Evolutionary conservation across 2,888 invertebrate genomes (phyloP).

Genomic region (Sarcophaga caerulescens): DNA sequence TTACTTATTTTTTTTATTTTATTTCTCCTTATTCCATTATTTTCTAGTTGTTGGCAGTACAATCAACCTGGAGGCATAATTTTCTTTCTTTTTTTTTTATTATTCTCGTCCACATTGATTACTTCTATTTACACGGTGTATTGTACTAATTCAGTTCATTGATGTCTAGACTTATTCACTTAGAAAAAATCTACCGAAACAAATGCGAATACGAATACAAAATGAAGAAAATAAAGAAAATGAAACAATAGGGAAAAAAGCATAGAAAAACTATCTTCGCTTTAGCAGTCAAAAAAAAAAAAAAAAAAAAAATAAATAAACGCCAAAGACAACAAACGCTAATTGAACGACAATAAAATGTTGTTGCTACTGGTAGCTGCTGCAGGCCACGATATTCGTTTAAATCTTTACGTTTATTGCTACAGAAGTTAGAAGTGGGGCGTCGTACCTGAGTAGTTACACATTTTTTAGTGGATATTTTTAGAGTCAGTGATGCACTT

Average conservation of each 20-base stretch:
- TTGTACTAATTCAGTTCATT: constrained; percentile 52
- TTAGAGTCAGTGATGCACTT: constrained; percentile 46
- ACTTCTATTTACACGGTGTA: not conserved
- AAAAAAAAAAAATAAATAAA: no score
- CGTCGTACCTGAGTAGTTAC: not conserved
- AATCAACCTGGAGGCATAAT: constrained; percentile 15
- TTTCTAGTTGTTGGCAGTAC: not conserved
- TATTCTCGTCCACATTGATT: not conserved
- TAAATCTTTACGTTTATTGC: not conserved
- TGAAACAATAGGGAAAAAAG: constrained; percentile 4
- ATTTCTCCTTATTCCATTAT: not conserved
- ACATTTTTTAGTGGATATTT: not conserved
- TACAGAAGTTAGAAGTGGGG: not conserved
- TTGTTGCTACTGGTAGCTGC: constrained; percentile 24
- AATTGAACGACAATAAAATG: constrained; percentile 58
- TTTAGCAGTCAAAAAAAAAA: constrained; percentile 32
- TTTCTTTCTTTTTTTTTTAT: not conserved
- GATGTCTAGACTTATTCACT: constrained; percentile 60
- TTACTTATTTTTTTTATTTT: not conserved
- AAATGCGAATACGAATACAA: not conserved
- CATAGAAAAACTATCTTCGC: constrained; percentile 11
- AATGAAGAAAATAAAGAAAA: not conserved
- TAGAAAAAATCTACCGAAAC: not conserved
- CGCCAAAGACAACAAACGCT: constrained; percentile 56
- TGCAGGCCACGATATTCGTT: not conserved